Base-by-base conservation (phyloP, 1,140 invertebrate genomes). In the Drosophila lacteicornis region DNA sequence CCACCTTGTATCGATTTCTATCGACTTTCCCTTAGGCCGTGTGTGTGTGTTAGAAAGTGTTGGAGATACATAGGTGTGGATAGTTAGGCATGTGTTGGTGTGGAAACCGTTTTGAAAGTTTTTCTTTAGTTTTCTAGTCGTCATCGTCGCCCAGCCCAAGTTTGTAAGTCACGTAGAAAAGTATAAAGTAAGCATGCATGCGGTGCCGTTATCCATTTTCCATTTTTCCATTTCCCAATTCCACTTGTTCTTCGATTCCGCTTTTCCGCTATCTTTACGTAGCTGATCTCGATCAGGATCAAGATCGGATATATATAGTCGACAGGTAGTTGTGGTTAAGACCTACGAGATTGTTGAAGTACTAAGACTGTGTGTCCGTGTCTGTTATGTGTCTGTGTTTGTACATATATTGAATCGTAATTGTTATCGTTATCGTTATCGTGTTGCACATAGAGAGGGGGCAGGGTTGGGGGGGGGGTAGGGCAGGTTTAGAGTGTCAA, bases 151-250 rank as follows among this genome's bases (percentile, higher is more conserved):
- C 51, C n/a, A 53, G 65, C 67, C 58, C 62, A 22, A 70, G 62
- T 70, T 69, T 74, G 68, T 74, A 74, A 73, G 70, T 73, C 56
- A 73, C 67, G 40, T 74, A 74, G 55, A 73, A 74, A 74, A 74
- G 55, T 73, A 73, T 74, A 74, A 74, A 73, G 67, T 60, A 71
- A 73, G 69, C 53, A 59, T 71, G 67, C 53, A 50, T 43, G 45
- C 67, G 55, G 67, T 49, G 49, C 38, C 67, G n/a, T 25, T 68
- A 66, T 43, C 53, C 53, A 43, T 38, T 43, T 62, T 19, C 0
- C 19, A 19, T 19, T 19, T 19, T 19, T 19, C 33, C 15, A n/a
- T 25, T 51, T 22, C 40, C 40, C 60, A 22, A 40, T 59, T 25
- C 67, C 62, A 46, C 62, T 70, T 45, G 17, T 12, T 30, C 19